Conservation (phyloP, 2,888 invertebrate genomes). For the Ophonus ardosiacus region DNA sequence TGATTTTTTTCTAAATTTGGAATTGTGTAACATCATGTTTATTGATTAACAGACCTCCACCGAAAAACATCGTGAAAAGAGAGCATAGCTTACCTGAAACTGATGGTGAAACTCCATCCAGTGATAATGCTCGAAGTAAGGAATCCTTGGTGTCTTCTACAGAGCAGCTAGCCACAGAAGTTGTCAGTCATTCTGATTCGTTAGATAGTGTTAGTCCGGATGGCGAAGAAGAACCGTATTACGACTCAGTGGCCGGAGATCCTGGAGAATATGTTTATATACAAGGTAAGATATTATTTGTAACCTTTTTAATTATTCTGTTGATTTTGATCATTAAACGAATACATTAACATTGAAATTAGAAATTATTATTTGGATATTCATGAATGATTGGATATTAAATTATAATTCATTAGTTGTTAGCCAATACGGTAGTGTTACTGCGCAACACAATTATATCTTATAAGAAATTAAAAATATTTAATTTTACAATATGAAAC, state of each 20-base stretch:
- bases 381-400: background rate
- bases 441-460: no score
- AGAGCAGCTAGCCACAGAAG: slow-evolving; percentile 79
- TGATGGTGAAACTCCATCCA: slow-evolving; percentile 73
- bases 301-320: background rate
- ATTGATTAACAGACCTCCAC: slow-evolving; percentile 71
- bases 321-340: background rate
- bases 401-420: no score
- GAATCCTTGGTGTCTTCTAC: slow-evolving; percentile 77
- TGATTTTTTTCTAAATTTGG: background rate
- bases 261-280: slow-evolving; percentile 87
- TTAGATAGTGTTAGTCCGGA: slow-evolving; percentile 58
- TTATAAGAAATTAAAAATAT: no score
- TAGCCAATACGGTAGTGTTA: no score
- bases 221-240: slow-evolving; percentile 76
- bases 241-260: slow-evolving; percentile 78
- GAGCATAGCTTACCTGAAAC: slow-evolving; percentile 67
- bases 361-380: background rate
- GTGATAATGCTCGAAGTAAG: slow-evolving; percentile 71
- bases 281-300: slow-evolving; percentile 75
- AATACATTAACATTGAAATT: background rate
- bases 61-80: slow-evolving; percentile 72
- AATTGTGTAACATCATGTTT: slow-evolving; percentile 1
- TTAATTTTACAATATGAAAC: no score
- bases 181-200: slow-evolving; percentile 74